Conservation (phyloP, 2,888 invertebrate genomes). For the Pomacea canaliculata region DNA sequence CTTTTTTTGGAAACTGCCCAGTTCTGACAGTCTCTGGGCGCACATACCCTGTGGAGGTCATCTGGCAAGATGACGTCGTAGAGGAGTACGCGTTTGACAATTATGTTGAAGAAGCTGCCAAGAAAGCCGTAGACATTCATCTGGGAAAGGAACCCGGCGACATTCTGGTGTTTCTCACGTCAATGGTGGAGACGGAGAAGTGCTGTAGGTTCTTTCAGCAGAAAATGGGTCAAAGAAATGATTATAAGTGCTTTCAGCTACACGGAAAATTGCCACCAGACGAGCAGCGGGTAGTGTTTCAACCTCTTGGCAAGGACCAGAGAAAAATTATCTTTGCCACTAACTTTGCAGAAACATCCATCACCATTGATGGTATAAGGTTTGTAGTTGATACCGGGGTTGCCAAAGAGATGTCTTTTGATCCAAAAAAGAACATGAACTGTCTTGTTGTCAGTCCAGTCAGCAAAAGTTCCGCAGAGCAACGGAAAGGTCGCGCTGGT, state of each 20-base stretch:
- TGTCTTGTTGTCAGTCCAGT: slow-evolving; percentile 53
- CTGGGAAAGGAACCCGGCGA: slow-evolving; percentile 56
- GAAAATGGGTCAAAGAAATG: slow-evolving; percentile 29
- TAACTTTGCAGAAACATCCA: slow-evolving; percentile 70
- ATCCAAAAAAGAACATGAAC: slow-evolving; percentile 60
- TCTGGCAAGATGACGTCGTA: slow-evolving; percentile 53
- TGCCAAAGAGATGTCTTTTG: slow-evolving; percentile 66
- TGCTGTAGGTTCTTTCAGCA: slow-evolving; percentile 48
- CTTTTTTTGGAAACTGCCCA: slow-evolving; percentile 59
- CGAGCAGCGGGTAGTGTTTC: slow-evolving; percentile 65
- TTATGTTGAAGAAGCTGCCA: slow-evolving; percentile 52
- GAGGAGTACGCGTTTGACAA: slow-evolving; percentile 41
- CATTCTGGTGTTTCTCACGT: slow-evolving; percentile 69
- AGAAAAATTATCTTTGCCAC: slow-evolving; percentile 70
- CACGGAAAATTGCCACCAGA: slow-evolving; percentile 63
- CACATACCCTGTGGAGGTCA: slow-evolving; percentile 66
- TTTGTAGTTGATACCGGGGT: slow-evolving; percentile 70
- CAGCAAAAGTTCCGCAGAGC: slow-evolving; percentile 68
- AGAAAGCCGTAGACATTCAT: slow-evolving; percentile 60
- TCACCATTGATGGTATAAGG: slow-evolving; percentile 69
- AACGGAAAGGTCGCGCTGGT: slow-evolving; percentile 70
- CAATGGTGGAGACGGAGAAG: slow-evolving; percentile 62
- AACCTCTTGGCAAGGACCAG: slow-evolving; percentile 39
- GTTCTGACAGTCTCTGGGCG: slow-evolving; percentile 64
- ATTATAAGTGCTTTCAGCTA: slow-evolving; percentile 49